Conservation (phyloP, 1,140 invertebrate species). For the Copidosoma floridanum region DNA sequence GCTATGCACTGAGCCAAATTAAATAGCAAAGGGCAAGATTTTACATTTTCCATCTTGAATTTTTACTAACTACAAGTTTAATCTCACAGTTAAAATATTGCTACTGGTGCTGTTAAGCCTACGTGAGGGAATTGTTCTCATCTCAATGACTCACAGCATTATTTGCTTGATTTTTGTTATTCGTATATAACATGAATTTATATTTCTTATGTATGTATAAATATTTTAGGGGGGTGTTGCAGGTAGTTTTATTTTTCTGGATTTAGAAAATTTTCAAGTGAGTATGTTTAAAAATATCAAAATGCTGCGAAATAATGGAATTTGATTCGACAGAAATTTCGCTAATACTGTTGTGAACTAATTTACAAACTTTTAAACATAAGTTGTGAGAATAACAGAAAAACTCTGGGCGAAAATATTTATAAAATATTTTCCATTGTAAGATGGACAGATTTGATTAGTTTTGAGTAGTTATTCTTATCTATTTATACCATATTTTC, state of each 20-base stretch:
- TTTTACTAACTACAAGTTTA: conserved; percentile 34
- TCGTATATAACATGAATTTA: conserved; percentile 3
- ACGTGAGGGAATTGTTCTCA: neutral
- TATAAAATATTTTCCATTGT: no score
- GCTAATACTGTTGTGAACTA: no score
- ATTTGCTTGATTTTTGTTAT: conserved; percentile 18
- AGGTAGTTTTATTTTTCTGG: no score
- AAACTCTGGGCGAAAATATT: no score
- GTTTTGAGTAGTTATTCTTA: neutral
- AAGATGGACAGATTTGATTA: conserved; percentile 2
- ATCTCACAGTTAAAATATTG: conserved; percentile 37
- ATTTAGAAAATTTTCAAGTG: no score
- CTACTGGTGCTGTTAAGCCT: conserved; percentile 30
- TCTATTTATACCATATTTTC: conserved; percentile 9
- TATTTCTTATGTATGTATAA: conserved; percentile 26
- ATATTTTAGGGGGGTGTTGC: conserved; percentile 4
- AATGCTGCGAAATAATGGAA: no score
- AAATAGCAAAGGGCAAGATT: conserved; percentile 5
- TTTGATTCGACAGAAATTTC: no score
- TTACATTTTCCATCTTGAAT: no score
- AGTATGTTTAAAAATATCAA: no score
- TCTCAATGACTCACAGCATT: conserved; percentile 18
- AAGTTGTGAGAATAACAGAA: no score
- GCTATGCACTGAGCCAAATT: no score
- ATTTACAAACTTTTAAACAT: no score